phyloP scores from a whole-genome alignment of 30 jellyfish, hydroid and myxozoan genomes.

The Aurelia aurita region DNA sequence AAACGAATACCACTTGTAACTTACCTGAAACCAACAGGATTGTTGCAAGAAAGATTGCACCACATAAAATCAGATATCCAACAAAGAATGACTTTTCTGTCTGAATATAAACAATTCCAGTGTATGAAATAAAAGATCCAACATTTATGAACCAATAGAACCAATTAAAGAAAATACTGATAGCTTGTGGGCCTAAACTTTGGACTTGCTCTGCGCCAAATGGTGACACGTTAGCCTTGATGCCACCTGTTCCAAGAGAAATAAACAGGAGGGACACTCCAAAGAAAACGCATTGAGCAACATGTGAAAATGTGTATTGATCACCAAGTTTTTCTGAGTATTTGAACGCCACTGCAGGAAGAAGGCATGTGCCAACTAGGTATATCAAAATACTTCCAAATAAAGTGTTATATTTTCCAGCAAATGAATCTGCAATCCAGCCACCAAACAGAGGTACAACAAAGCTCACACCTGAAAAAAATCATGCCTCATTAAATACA shows the following conservation, averaged over 20 bases:
- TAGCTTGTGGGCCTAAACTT: conserved; percentile 76
- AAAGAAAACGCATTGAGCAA: conserved; percentile 44
- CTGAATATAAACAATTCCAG: conserved; percentile 84
- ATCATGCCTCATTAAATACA: too few species aligned
- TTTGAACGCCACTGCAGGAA: conserved; percentile 68
- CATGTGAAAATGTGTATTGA: conserved; percentile 2
- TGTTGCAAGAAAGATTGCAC: conserved; percentile 66
- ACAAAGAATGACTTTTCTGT: conserved; percentile 61
- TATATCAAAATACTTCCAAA: conserved; percentile 77
- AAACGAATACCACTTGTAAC: neutral
- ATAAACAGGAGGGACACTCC: conserved; percentile 74
- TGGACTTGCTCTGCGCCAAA: conserved; percentile 93
- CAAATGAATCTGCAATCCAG: conserved; percentile 88
- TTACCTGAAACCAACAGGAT: conserved; percentile 47
- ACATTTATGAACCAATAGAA: conserved; percentile 94
- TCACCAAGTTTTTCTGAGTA: conserved; percentile 12
- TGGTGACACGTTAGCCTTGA: conserved; percentile 89
- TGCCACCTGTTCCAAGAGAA: conserved; percentile 95
- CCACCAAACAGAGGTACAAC: conserved; percentile 91
- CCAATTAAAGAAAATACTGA: conserved; percentile 84
- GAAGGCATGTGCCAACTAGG: conserved; percentile 76
- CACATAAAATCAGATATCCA: conserved; percentile 77
- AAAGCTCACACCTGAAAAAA: conserved; percentile 73
- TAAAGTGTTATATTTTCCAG: conserved; percentile 83
- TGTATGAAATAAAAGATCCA: conserved; percentile 84